phyloP scores from a whole-genome alignment of 2,797 vertebrate genomes.

The Notolabrus celidotus region DNA sequence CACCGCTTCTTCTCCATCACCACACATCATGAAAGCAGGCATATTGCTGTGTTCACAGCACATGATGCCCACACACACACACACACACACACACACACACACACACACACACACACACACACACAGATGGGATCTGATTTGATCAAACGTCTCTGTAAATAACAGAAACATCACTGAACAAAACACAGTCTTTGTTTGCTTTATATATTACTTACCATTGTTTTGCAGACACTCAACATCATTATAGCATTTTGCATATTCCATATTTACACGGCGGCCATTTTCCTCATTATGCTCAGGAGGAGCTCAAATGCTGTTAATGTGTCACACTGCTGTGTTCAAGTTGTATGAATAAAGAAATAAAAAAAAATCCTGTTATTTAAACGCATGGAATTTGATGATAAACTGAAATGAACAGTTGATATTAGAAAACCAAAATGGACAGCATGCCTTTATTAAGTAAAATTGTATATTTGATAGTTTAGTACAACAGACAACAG shows the following conservation, averaged over 20 bases:
- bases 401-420: too few relatives aligned
- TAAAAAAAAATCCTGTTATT: too few relatives aligned
- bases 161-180: constrained; percentile 31
- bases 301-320: not conserved
- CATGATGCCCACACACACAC: constrained; percentile 27
- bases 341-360: too few relatives aligned
- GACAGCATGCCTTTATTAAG: too few relatives aligned
- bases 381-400: too few relatives aligned
- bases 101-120: constrained; percentile 17
- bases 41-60: not conserved
- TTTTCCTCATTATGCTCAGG: not conserved
- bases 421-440: too few relatives aligned
- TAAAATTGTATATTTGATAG: too few relatives aligned
- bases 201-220: constrained; percentile 5
- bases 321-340: not conserved
- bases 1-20: constrained; percentile 18
- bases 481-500: too few relatives aligned
- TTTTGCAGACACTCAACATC: not conserved
- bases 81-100: too few relatives aligned
- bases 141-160: constrained; percentile 42
- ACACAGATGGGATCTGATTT: constrained; percentile 29
- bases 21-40: constrained; percentile 33
- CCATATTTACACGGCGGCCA: not conserved
- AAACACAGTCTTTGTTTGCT: constrained; percentile 24
- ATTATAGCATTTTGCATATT: not conserved